Evolutionary conservation across 2,113 vertebrate genomes (phyloP).

Genomic region (Cepphus grylle): DNA sequence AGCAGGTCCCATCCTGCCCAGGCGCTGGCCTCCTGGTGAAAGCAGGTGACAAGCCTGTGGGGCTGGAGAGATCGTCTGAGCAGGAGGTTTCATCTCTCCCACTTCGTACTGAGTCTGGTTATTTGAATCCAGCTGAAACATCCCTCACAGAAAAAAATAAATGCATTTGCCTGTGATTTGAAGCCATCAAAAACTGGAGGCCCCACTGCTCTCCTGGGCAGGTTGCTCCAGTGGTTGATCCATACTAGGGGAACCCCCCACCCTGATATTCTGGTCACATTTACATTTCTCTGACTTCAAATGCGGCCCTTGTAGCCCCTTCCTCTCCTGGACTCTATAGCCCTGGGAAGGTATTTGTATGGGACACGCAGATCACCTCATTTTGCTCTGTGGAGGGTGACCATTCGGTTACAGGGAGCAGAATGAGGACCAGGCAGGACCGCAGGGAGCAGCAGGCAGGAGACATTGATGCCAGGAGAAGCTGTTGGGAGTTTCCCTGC

Average conservation of each 20-base stretch:
- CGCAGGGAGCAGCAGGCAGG: neutral
- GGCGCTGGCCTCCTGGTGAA: neutral
- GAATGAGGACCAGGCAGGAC: too few relatives aligned
- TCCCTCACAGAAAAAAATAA: neutral
- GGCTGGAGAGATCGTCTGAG: neutral
- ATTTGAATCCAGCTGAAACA: neutral
- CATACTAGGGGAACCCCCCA: accelerated
- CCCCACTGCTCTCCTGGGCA: neutral
- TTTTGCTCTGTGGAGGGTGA: neutral
- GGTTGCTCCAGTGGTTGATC: neutral
- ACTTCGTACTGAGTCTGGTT: neutral
- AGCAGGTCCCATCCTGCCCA: neutral
- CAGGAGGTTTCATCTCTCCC: neutral
- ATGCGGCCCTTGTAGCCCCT: neutral
- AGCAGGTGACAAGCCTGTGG: neutral
- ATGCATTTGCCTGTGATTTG: neutral
- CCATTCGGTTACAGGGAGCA: accelerated
- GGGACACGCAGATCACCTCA: neutral
- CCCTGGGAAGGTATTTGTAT: neutral
- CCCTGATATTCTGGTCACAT: neutral
- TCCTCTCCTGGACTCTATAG: neutral
- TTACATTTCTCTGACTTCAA: neutral
- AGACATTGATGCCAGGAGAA: neutral
- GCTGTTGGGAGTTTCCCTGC: neutral
- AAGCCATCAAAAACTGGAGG: neutral